Base-by-base conservation (phyloP, 2,888 invertebrate species). In the Pharmacophagus antenor region DNA sequence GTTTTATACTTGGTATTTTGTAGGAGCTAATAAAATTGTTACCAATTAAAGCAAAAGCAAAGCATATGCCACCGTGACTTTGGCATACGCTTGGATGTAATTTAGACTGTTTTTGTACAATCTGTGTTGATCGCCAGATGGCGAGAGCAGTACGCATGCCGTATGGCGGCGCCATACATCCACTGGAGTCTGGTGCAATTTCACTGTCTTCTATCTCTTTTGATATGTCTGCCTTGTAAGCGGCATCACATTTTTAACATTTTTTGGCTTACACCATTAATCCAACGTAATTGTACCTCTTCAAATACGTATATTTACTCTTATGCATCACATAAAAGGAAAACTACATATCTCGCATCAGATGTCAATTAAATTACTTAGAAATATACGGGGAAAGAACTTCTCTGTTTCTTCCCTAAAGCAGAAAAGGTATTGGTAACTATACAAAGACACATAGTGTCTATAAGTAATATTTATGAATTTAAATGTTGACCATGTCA, bases 31-130 rank as follows among this genome's bases (percentile, higher is more conserved):
- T 49, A 53, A 10, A 67, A 79, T 79, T 80, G 79, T 76, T 66
- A 74, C 72, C 74, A 82, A 82, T 84, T 82, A 77, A 62, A 70
- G 62, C 65, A 73, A 77, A 82, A 78, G 75, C 75, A 76, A 78
- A 76, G 76, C 85, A 85, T 85, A 85, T 85, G 85, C 79, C 80
- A 84, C 86, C 83, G 76, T 85, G 84, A 81, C 82, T 80, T 70
- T 63, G 62, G 66, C 67, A 65, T 68, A 63, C 67, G 69, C 64
- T n/a, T 69, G 70, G 64, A 74, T 73, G 74, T 78, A 82, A 82
- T 80, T 82, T 79, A 65, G 69, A 74, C 72, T 74, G 74, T 76
- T 73, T 76, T 77, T 73, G 70, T 80, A 71, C 70, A 80, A 77
- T 78, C 77, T 73, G 69, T 63, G 67, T 65, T 66, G 67, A 65